phyloP scores from a whole-genome alignment of 2,888 invertebrate species.

The Epirrhoe alternata region DNA sequence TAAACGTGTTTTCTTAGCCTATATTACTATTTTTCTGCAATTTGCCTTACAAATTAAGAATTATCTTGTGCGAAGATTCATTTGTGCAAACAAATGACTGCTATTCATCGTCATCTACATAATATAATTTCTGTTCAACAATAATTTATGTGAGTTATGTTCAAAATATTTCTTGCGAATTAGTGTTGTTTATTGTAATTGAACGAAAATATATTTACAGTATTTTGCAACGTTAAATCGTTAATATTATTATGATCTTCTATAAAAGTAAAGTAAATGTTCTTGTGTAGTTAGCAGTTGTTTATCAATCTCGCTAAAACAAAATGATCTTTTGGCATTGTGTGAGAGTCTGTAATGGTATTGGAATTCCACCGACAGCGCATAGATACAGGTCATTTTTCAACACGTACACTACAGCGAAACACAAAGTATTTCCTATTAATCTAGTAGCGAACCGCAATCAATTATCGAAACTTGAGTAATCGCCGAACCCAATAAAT shows the following conservation, averaged over 20 bases:
- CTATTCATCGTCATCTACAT: constrained; percentile 61
- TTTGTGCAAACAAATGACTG: constrained; percentile 53
- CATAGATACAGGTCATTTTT: constrained; percentile 55
- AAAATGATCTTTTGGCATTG: constrained; percentile 15
- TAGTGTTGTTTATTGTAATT: constrained; percentile 28
- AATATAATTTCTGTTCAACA: constrained; percentile 59
- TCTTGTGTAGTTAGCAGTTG: neutral
- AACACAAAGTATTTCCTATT: constrained; percentile 71
- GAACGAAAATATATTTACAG: neutral
- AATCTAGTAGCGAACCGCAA: constrained; percentile 79
- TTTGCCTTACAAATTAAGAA: neutral
- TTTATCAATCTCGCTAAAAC: constrained; percentile 7
- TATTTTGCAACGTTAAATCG: neutral
- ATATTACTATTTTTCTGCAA: neutral
- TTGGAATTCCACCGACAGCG: constrained; percentile 20
- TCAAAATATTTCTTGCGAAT: constrained; percentile 57
- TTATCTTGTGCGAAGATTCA: constrained; percentile 14
- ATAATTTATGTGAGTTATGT: constrained; percentile 62
- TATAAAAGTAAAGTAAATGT: neutral
- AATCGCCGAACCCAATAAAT: constrained; percentile 76
- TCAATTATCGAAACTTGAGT: constrained; percentile 83
- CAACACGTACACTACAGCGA: constrained; percentile 59
- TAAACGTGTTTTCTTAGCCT: neutral
- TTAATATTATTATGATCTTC: neutral
- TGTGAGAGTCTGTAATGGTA: constrained; percentile 15